Evolutionary conservation across 30 jellyfish, hydroid and myxozoan species (phyloP), one percentile per base, ranked within the genome.

Genomic region (Rhopilema esculentum): DNA sequence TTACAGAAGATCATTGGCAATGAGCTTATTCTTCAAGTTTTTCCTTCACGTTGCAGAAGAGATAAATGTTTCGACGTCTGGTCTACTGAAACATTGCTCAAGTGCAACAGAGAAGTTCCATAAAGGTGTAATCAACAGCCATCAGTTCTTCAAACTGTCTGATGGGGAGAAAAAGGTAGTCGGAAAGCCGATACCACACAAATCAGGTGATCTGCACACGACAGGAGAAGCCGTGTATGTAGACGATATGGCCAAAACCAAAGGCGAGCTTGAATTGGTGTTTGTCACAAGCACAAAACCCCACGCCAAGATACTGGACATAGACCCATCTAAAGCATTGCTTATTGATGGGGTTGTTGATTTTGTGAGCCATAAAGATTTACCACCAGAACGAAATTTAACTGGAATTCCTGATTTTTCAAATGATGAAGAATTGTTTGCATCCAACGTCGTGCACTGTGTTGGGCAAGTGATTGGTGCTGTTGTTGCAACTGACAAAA

Each of bases 191-290:
- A 50, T 67, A 12, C 63, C 83, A 18, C 83, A 67, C 33, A 32
- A 29, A 20, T 81, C 91, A 4, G 83, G 79, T 0, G 62, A 27
- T 63, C 83, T 67, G 74, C 83, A 81, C 25, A 33, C 83, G 20
- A 65, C 75, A 16, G 83, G 89, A 2, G 91, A 81, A 66, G 91
- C 91, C 8, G 83, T 81, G 8, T 81, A 81, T 66, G 68, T 67
- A 16, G 91, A 81, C 65, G 91, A 81, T 53, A 65, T 81, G 67
- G 67, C 83, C 18, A 66, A 50, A 27, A 68, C 80, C 1, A 28
- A 1, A 0, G 75, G 28, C 22, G 83, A 81, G 83, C 91, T 66
- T 0, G 70, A 81, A 27, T 31, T 81, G 66, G 91, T 30, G n/a
- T 48, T 67, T 48, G 79, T 81, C 8, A 40, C 66, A 23, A 65